phyloP scores from a whole-genome alignment of 2,797 vertebrate genomes.

The Eidolon dupreanum region DNA sequence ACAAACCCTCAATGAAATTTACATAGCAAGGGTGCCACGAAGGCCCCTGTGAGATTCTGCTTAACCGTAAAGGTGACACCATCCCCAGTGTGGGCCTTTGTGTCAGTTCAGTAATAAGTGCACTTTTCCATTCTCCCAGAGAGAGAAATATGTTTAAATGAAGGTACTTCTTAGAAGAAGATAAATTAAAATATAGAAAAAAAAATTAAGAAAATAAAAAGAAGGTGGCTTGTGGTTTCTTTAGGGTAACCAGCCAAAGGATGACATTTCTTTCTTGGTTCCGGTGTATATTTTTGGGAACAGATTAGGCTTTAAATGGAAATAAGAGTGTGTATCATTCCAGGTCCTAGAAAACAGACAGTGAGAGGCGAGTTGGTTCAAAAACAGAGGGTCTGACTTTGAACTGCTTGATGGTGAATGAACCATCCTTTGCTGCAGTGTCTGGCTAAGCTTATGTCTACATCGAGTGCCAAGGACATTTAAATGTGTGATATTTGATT shows the following conservation, averaged over 20 bases:
- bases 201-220: conserved; percentile 10
- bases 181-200: conserved; percentile 17
- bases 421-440: conserved; percentile 59
- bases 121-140: not conserved
- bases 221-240: conserved; percentile 32
- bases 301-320: conserved; percentile 62
- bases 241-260: conserved; percentile 57
- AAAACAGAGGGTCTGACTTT: conserved; percentile 70
- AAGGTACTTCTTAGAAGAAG: not conserved
- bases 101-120: not conserved
- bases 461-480: conserved; percentile 75
- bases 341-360: conserved; percentile 71
- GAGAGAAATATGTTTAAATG: not conserved
- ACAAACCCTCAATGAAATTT: not conserved
- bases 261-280: conserved; percentile 65
- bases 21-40: not conserved
- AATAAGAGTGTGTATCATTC: conserved; percentile 41
- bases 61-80: not conserved
- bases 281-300: conserved; percentile 59
- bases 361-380: conserved; percentile 63
- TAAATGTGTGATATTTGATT: conserved; percentile 77
- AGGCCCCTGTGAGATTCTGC: not conserved
- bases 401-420: conserved; percentile 60
- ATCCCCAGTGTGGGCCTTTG: not conserved
- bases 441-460: conserved; percentile 69